Evolutionary conservation across 2,888 invertebrate genomes (phyloP).

Genomic region (Lepidocyrtoides sp.): DNA sequence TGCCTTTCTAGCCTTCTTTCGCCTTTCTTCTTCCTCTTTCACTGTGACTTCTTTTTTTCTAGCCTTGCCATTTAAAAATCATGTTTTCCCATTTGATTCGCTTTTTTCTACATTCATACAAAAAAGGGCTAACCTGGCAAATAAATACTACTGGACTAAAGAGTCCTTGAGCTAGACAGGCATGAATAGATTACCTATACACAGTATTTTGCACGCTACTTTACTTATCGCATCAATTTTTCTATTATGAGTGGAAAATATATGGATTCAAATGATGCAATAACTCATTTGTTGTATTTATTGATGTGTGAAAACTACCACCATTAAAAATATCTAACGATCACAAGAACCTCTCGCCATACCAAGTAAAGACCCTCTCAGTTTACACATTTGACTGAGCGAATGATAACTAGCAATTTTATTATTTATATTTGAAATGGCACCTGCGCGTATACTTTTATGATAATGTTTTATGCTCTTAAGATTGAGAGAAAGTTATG

Average conservation of each 20-base stretch:
- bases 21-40: neutral
- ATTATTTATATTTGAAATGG: neutral
- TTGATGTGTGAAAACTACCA: neutral
- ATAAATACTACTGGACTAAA: neutral
- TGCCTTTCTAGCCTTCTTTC: neutral
- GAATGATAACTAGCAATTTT: neutral
- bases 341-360: neutral
- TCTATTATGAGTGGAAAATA: neutral
- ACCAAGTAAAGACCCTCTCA: neutral
- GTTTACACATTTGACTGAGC: no score
- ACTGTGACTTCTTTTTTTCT: neutral
- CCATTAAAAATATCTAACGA: neutral
- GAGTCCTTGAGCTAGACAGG: constrained; percentile 12
- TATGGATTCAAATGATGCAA: neutral
- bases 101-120: no score
- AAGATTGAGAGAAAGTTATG: neutral
- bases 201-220: neutral
- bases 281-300: neutral
- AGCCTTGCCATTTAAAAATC: constrained; percentile 13
- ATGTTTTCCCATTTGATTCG: constrained; percentile 20
- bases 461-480: neutral
- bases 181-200: constrained; percentile 19
- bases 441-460: neutral
- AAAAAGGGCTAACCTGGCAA: neutral
- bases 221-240: constrained; percentile 16